These are phyloP conservation scores for Ruditapes philippinarum DNA, from an alignment of 1,140 invertebrate species.

Conservation along the genomic window DNA sequence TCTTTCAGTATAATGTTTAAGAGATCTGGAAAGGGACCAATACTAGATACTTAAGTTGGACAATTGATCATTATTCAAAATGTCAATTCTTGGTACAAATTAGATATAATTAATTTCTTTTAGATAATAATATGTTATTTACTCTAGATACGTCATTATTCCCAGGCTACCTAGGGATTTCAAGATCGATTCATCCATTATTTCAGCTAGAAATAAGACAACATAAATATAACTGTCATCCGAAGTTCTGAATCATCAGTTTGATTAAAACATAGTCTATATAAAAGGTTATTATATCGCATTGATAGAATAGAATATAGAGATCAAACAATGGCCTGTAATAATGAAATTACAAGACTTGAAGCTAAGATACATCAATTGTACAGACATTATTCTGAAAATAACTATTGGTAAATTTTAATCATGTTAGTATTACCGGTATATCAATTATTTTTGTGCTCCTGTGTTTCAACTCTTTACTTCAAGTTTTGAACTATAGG, in stretches of 20 bases:
- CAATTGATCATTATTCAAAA: constrained; percentile 26
- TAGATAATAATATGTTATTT: constrained; percentile 47
- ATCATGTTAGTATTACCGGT: no score
- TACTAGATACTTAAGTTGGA: no score
- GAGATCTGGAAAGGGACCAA: no score
- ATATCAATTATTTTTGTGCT: no score
- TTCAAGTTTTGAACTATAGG: no score
- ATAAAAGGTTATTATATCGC: neutral
- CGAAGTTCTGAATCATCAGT: neutral
- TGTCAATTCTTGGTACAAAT: constrained; percentile 30
- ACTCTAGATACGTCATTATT: constrained; percentile 13
- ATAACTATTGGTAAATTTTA: no score
- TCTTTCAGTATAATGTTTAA: no score
- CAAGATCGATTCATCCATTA: neutral
- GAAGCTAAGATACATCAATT: no score
- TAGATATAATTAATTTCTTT: constrained; percentile 45
- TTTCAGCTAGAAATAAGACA: neutral
- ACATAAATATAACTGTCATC: neutral
- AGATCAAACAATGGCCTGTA: no score
- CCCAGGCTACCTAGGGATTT: neutral
- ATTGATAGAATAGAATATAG: neutral
- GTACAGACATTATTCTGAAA: no score
- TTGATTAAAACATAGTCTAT: neutral
- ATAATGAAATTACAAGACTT: no score
- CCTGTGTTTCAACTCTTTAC: no score